These are phyloP conservation scores for Cossypha dichroa DNA, from an alignment of 2,797 vertebrate species.

Conservation along the genomic window DNA sequence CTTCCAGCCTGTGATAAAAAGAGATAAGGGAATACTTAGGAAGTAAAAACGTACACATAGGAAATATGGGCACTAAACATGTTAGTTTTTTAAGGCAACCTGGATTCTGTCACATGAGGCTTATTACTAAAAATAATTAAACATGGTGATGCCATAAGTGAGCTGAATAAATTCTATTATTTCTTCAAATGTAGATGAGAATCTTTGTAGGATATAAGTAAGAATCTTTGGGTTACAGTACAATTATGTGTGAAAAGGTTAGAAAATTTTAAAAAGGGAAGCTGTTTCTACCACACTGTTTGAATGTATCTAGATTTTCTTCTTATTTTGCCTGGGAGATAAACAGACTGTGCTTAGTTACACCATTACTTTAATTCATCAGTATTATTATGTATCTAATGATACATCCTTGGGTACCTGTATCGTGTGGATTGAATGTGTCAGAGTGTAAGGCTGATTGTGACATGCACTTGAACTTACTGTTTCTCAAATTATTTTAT, in stretches of 20 bases:
- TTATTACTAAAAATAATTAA: background rate
- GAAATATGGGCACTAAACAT: background rate
- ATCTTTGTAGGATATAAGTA: background rate
- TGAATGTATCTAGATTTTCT: background rate
- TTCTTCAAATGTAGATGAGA: background rate
- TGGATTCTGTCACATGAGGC: background rate
- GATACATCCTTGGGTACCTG: rapidly evolving
- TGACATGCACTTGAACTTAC: background rate
- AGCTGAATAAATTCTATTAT: background rate
- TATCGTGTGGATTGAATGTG: background rate
- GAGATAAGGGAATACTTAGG: background rate
- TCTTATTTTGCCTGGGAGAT: background rate
- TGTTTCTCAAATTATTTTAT: background rate
- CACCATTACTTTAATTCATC: background rate
- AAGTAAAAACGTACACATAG: background rate
- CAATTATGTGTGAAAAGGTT: background rate
- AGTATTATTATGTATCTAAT: background rate
- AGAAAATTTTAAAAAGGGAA: background rate
- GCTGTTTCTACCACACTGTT: background rate
- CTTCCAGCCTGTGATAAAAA: background rate
- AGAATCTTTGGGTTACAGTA: background rate
- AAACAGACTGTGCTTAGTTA: background rate
- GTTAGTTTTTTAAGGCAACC: background rate
- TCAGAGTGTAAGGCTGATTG: background rate
- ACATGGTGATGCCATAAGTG: background rate